phyloP scores from a whole-genome alignment of 2,888 invertebrate species.

The Neoascia interrupta region DNA sequence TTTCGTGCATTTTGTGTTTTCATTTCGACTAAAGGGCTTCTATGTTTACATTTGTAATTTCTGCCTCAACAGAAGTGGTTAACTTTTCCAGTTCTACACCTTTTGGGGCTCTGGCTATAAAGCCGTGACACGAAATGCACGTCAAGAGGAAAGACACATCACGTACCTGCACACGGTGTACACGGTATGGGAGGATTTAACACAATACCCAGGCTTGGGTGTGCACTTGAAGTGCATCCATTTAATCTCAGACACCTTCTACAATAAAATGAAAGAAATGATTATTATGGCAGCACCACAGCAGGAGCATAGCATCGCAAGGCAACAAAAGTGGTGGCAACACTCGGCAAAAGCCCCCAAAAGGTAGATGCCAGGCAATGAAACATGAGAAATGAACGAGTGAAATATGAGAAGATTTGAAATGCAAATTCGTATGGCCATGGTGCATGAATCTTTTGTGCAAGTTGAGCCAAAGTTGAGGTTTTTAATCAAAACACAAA shows the following conservation, averaged over 20 bases:
- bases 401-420: too few relatives aligned
- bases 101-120: slow-evolving; percentile 41
- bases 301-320: neutral
- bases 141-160: neutral
- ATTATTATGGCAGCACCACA: slow-evolving; percentile 37
- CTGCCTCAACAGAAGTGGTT: slow-evolving; percentile 55
- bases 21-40: slow-evolving; percentile 17
- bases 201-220: slow-evolving; percentile 3
- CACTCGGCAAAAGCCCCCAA: slow-evolving; percentile 34
- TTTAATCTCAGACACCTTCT: slow-evolving; percentile 65
- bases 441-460: too few relatives aligned
- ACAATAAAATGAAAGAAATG: slow-evolving; percentile 16
- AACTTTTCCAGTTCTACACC: slow-evolving; percentile 55
- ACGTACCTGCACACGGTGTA: slow-evolving; percentile 15
- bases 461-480: too few relatives aligned
- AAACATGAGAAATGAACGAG: slow-evolving; percentile 51
- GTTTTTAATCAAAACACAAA: too few relatives aligned
- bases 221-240: slow-evolving; percentile 61
- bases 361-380: slow-evolving; percentile 43
- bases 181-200: neutral
- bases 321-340: slow-evolving; percentile 25
- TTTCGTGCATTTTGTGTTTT: slow-evolving; percentile 43
- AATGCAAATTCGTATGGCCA: too few relatives aligned
- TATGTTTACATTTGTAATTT: too few relatives aligned
- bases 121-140: slow-evolving; percentile 38